A percentile compares a stretch with the other conserved stretches of the same genome.
Conservation (phyloP, 2,888 invertebrate species). For the Iselma pallidipennis region DNA sequence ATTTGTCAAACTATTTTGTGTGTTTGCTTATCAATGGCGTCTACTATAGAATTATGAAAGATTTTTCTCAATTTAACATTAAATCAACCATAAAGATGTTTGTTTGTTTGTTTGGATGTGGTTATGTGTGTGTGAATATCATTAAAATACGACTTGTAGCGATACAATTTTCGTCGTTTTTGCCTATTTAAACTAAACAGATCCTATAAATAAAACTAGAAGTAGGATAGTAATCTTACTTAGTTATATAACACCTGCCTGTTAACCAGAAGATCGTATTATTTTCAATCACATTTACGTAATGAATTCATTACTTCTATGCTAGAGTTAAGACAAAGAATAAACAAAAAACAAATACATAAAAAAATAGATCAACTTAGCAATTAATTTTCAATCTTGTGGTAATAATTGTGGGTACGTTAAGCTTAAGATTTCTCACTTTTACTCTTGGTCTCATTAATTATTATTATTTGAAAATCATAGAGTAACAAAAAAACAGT, state of each 20-base stretch:
- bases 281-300: constrained; percentile 1
- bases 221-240: background rate
- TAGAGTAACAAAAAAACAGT: background rate
- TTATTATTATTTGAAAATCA: background rate
- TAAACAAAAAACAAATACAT: background rate
- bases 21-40: background rate
- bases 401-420: background rate
- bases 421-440: background rate
- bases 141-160: background rate
- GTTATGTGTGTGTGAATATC: background rate
- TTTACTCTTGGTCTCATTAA: background rate
- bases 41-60: background rate
- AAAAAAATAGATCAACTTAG: background rate
- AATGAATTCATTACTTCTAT: background rate
- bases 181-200: background rate
- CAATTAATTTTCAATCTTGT: constrained; percentile 1
- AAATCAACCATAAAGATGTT: background rate
- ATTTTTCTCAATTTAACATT: background rate
- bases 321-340: background rate
- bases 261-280: constrained; percentile 1
- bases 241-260: background rate
- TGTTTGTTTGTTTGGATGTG: background rate
- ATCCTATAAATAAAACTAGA: background rate
- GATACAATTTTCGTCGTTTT: background rate
- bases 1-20: background rate